Conservation (phyloP, 2,888 invertebrate genomes). For the Tenthredo distinguenda region DNA sequence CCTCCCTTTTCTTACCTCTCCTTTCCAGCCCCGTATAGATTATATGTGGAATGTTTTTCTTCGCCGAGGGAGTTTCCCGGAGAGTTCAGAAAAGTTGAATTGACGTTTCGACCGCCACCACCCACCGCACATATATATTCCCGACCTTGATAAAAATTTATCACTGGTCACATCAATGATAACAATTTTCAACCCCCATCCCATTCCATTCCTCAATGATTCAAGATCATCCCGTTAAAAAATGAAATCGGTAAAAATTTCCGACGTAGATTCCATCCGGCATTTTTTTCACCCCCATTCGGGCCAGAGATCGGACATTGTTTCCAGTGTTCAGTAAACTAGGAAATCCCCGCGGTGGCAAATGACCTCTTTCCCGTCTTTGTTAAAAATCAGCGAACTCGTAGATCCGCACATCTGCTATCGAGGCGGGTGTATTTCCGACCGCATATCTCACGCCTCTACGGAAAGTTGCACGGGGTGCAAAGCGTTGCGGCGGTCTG, state of each 20-base stretch:
- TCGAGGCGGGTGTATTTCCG: neutral
- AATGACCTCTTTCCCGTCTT: neutral
- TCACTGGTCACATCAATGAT: neutral
- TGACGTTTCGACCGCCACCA: neutral
- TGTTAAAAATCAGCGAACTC: neutral
- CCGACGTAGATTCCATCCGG: neutral
- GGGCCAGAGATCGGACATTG: neutral
- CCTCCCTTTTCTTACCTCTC: neutral
- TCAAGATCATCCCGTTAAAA: neutral
- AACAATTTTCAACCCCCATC: neutral
- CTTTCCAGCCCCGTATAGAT: neutral
- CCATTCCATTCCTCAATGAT: neutral
- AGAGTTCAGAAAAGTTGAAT: conserved; percentile 9
- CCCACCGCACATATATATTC: neutral
- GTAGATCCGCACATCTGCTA: neutral
- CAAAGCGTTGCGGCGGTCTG: conserved; percentile 59
- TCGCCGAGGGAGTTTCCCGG: neutral
- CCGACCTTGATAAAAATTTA: neutral
- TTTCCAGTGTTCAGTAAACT: neutral
- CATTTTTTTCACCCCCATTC: neutral
- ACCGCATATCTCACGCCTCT: neutral
- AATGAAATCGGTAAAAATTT: neutral
- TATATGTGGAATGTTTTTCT: conserved; percentile 4
- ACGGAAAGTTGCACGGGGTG: conserved; percentile 14
- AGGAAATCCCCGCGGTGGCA: neutral